Conservation (phyloP, 2,888 invertebrate species). For the Caenorhabditis sp. region DNA sequence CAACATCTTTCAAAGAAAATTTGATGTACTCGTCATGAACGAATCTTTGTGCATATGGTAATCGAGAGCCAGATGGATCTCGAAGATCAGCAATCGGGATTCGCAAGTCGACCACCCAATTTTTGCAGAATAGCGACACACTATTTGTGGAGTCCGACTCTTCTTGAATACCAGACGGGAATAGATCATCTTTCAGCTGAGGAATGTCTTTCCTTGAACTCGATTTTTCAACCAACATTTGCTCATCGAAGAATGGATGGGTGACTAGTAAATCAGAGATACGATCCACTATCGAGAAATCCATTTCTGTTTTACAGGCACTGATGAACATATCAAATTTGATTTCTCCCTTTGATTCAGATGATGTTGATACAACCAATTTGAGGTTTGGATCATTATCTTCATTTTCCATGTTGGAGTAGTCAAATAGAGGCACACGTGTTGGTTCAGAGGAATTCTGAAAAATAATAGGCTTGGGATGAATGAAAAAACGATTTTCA, state of each 20-base stretch:
- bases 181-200: slow-evolving; percentile 33
- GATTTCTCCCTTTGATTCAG: slow-evolving; percentile 15
- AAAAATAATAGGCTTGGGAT: not conserved
- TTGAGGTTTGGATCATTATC: slow-evolving; percentile 44
- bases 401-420: slow-evolving; percentile 36
- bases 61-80: slow-evolving; percentile 35
- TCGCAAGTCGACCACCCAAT: slow-evolving; percentile 42
- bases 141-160: slow-evolving; percentile 6
- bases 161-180: slow-evolving; percentile 9
- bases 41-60: slow-evolving; percentile 45
- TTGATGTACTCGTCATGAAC: slow-evolving; percentile 60
- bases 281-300: slow-evolving; percentile 62
- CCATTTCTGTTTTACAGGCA: slow-evolving; percentile 57
- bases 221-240: not conserved
- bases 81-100: slow-evolving; percentile 59
- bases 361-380: slow-evolving; percentile 19
- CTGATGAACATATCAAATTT: slow-evolving; percentile 39
- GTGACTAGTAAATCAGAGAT: slow-evolving; percentile 43
- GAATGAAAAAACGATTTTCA: not conserved
- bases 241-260: slow-evolving; percentile 45
- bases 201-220: slow-evolving; percentile 17
- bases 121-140: slow-evolving; percentile 25
- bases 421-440: slow-evolving; percentile 35
- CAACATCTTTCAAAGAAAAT: slow-evolving; percentile 48
- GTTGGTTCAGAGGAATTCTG: not conserved